Conservation (phyloP, 2,888 invertebrate species). For the Seira sanloemensis region DNA sequence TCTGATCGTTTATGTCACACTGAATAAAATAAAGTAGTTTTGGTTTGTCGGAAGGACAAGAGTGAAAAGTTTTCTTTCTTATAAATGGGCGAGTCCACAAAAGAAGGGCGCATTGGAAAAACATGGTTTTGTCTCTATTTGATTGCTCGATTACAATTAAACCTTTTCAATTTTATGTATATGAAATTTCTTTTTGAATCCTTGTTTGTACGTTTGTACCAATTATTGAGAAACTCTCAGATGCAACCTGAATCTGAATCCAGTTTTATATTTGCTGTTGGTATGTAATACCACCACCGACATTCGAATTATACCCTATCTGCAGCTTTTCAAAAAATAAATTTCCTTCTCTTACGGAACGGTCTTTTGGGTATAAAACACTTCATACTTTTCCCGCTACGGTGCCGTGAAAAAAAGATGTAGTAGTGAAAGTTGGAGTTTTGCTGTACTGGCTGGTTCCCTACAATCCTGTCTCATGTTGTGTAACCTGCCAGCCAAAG, state of each 20-base stretch:
- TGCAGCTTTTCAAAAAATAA: background rate
- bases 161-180: background rate
- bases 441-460: too few relatives aligned
- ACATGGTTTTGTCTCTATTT: background rate
- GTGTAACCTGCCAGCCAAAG: background rate
- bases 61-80: background rate
- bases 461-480: too few relatives aligned
- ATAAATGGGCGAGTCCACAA: background rate
- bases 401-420: background rate
- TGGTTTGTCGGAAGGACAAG: slow-evolving; percentile 9
- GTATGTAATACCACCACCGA: background rate
- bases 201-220: too few relatives aligned
- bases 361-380: slow-evolving; percentile 17
- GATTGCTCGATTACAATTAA: slow-evolving; percentile 14
- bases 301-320: background rate
- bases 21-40: slow-evolving; percentile 7
- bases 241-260: background rate
- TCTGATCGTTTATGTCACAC: slow-evolving; percentile 15
- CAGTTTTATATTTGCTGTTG: too few relatives aligned
- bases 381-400: slow-evolving; percentile 4
- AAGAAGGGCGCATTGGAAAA: background rate
- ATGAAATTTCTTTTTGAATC: too few relatives aligned
- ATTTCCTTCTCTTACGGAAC: background rate
- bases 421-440: background rate
- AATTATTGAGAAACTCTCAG: too few relatives aligned